A percentile compares a stretch with the other conserved stretches of the same genome.
These are phyloP conservation scores for Aleiodes testaceus DNA, from an alignment of 2,888 invertebrate genomes.

Conservation along the genomic window DNA sequence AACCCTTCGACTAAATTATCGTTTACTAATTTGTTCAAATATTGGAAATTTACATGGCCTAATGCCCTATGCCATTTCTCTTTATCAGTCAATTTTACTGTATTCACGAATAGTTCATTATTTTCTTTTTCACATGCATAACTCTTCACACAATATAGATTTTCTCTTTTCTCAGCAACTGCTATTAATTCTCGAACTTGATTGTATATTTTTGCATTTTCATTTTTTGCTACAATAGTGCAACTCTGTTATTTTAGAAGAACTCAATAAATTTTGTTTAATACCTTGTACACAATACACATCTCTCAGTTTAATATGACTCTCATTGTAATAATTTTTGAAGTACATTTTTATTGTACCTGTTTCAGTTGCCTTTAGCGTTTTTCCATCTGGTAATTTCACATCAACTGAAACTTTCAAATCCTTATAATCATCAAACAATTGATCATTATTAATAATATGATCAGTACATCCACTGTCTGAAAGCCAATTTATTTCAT, in stretches of 20 bases:
- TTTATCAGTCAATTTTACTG: slow-evolving; percentile 41
- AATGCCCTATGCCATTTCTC: slow-evolving; percentile 44
- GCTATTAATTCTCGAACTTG: slow-evolving; percentile 34
- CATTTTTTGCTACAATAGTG: slow-evolving; percentile 42
- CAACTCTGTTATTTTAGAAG: slow-evolving; percentile 45
- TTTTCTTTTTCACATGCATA: slow-evolving; percentile 1
- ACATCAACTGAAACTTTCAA: slow-evolving; percentile 46
- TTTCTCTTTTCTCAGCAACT: slow-evolving; percentile 36
- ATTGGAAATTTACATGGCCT: slow-evolving; percentile 45
- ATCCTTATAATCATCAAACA: slow-evolving; percentile 42
- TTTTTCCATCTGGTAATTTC: slow-evolving; percentile 47
- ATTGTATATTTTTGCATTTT: slow-evolving; percentile 47
- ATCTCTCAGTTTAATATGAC: slow-evolving; percentile 39
- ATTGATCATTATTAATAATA: slow-evolving; percentile 47
- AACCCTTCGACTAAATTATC: slow-evolving; percentile 1
- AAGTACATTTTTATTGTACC: slow-evolving; percentile 44
- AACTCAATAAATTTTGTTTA: slow-evolving; percentile 49
- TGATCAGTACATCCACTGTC: slow-evolving; percentile 52
- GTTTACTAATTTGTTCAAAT: slow-evolving; percentile 1
- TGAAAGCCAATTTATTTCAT: slow-evolving; percentile 46
- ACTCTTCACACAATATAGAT: slow-evolving; percentile 38
- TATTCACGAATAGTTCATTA: slow-evolving; percentile 25
- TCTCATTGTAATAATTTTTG: slow-evolving; percentile 37
- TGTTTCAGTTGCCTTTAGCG: slow-evolving; percentile 49
- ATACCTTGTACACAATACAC: slow-evolving; percentile 48